Percentiles rank a stretch among this genome's conserved stretches.
phyloP scores from a whole-genome alignment of 2,113 vertebrate species.

The Dasyprocta punctata region DNA sequence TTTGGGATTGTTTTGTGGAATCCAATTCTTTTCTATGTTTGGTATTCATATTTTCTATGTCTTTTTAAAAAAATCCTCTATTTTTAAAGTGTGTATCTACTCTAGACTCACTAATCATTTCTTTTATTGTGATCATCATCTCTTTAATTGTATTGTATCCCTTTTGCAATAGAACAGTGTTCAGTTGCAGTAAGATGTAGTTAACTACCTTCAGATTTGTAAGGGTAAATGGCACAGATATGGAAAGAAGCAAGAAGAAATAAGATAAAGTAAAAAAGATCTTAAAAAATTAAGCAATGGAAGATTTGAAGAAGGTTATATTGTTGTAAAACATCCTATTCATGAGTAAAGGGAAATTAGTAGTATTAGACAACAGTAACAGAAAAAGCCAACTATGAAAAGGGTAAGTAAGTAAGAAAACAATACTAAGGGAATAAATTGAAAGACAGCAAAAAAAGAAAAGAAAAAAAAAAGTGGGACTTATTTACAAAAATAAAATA shows the following conservation, averaged over 20 bases:
- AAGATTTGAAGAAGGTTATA: background rate
- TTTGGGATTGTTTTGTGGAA: background rate
- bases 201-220: background rate
- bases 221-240: background rate
- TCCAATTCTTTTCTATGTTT: background rate
- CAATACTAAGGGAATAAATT: background rate
- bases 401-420: background rate
- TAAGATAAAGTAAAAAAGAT: background rate
- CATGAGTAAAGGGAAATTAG: background rate
- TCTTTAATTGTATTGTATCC: background rate
- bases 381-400: background rate
- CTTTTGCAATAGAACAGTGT: background rate
- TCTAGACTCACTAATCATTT: background rate
- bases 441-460: background rate
- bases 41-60: background rate
- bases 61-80: background rate
- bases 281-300: background rate
- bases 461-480: background rate
- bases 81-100: background rate
- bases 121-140: background rate
- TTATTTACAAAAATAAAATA: background rate
- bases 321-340: background rate
- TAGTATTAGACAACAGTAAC: background rate
- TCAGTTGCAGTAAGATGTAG: background rate
- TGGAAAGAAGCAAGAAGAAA: background rate